A percentile compares a stretch with the other conserved stretches of the same genome.
Conservation (phyloP, 2,113 vertebrate genomes). For the Triplophysa siluroides region DNA sequence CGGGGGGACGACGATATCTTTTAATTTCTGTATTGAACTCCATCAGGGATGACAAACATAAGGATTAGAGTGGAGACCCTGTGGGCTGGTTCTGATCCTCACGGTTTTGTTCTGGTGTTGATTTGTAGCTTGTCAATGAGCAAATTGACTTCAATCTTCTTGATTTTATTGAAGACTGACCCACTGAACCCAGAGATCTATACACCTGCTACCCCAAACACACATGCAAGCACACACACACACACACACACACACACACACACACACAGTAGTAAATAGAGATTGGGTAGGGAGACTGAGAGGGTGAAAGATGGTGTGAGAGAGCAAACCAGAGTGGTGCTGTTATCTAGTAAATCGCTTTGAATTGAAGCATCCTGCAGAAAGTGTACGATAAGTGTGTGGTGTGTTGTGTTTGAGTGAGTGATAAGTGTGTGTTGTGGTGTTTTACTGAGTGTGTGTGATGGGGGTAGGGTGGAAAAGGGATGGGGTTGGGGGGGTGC, state of each 20-base stretch:
- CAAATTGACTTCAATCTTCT: constrained; percentile 90
- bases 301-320: constrained; percentile 24
- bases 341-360: constrained; percentile 40
- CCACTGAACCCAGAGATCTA: constrained; percentile 54
- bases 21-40: constrained; percentile 7
- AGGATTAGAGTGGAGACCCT: not conserved
- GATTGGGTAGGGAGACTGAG: not conserved
- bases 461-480: constrained; percentile 55
- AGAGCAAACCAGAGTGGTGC: constrained; percentile 17
- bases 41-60: not conserved
- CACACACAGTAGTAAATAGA: constrained; percentile 21
- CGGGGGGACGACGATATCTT: not conserved
- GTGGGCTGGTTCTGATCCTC: constrained; percentile 20
- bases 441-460: constrained; percentile 24
- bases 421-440: constrained; percentile 43
- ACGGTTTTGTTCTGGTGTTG: constrained; percentile 59
- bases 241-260: constrained; percentile 38
- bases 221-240: constrained; percentile 44
- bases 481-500: constrained; percentile 58
- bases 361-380: constrained; percentile 37
- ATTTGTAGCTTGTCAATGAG: constrained; percentile 81
- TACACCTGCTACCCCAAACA: constrained; percentile 57
- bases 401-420: constrained; percentile 26
- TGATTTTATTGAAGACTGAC: constrained; percentile 82
- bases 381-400: constrained; percentile 38